A percentile compares a stretch with the other conserved stretches of the same genome.
Evolutionary conservation across 2,113 vertebrate species (phyloP).

Genomic region (Perca schrenkii): DNA sequence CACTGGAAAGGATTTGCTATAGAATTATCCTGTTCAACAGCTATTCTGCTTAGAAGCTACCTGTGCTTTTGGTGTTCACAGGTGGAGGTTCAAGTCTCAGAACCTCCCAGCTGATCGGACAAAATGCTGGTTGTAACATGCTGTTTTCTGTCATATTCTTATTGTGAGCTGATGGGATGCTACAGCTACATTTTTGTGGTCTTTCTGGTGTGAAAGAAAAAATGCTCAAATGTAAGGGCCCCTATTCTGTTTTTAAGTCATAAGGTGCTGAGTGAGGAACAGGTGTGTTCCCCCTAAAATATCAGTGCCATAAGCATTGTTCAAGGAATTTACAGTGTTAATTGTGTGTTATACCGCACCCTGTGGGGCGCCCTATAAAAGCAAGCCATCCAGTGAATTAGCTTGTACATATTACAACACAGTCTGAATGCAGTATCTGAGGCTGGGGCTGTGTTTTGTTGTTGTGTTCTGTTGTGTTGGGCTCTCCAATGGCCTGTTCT

Average conservation of each 20-base stretch:
- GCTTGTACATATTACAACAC: slow-evolving; percentile 60
- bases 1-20: slow-evolving; percentile 62
- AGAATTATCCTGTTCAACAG: slow-evolving; percentile 57
- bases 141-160: neutral
- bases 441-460: slow-evolving; percentile 50
- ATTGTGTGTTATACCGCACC: slow-evolving; percentile 74
- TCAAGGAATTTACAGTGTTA: slow-evolving; percentile 74
- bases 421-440: slow-evolving; percentile 63
- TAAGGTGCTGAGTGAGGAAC: slow-evolving; percentile 39
- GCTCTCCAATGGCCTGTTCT: slow-evolving; percentile 60
- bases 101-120: slow-evolving; percentile 53
- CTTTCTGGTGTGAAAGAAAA: slow-evolving; percentile 23
- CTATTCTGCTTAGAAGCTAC: slow-evolving; percentile 51
- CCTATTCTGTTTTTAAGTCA: slow-evolving; percentile 22
- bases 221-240: slow-evolving; percentile 14
- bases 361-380: slow-evolving; percentile 68
- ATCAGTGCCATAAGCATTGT: slow-evolving; percentile 61
- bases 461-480: slow-evolving; percentile 58
- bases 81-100: slow-evolving; percentile 46
- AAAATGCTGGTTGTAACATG: slow-evolving; percentile 15
- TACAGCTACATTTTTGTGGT: slow-evolving; percentile 41
- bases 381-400: slow-evolving; percentile 75
- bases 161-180: slow-evolving; percentile 20
- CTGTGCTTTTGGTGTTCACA: slow-evolving; percentile 52
- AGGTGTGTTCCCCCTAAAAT: slow-evolving; percentile 54